Evolutionary conservation across 2,888 invertebrate species (phyloP), one percentile per base, ranked within the genome.

Genomic region (Platynereis dumerilii): DNA sequence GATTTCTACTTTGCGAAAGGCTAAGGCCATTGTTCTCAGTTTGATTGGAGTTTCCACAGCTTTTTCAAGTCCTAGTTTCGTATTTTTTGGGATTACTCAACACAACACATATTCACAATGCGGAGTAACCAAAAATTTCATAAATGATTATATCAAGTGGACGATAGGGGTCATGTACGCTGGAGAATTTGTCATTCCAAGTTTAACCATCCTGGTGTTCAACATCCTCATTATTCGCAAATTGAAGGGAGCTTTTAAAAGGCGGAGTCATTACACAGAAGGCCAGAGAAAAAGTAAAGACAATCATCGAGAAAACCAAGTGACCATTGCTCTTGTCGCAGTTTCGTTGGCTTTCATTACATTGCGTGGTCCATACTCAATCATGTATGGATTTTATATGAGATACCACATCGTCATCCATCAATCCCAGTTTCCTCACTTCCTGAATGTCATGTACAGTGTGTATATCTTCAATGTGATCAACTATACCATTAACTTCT

Each of bases 401-500:
- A 17, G 10, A 42, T 12, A 42, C 17, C 12, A 10, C 42, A 12
- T 12, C 42, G 17, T 12, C 10, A 42, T 12, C 12, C 17, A 10
- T 17, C 17, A 17, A 10, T 12, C 42, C 10, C 10, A 12, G 10
- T 10, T 10, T 12, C 17, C 10, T 17, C 17, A 42, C 17, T 12
- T 42, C 10, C 17, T 12, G 10, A 17, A 10, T 17, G 53, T 24
- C 22, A 52, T 52, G 22, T 52, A 52, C 12, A 29, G 22, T 2
- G 7, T 29, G 26, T 15, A 52, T n/a, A n/a, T 60, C 22, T 34
- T 60, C 7, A 53, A 48, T 15, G 53, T 60, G 20, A 52, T 20
- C 7, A 52, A 60, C 52, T 60, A 60, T 29, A 34, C 29, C 7
- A 45, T 60, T 22, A 60, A 60, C 22, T 60, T 60, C 53, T 20